Conservation (phyloP, 2,113 vertebrate genomes). For the Sylvia atricapilla region DNA sequence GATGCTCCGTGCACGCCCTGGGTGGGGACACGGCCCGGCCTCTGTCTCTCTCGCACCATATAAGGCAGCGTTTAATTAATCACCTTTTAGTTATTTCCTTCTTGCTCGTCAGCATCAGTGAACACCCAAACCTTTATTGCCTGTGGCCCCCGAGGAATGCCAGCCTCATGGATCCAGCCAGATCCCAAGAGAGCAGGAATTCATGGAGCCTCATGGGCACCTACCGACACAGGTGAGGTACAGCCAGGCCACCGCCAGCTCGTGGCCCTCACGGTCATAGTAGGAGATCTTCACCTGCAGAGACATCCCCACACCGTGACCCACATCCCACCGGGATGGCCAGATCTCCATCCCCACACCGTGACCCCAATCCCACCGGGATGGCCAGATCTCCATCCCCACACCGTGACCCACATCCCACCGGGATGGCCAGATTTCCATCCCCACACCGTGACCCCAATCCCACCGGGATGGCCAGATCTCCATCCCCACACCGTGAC, state of each 20-base stretch:
- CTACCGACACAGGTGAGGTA: conserved; percentile 73
- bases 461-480: too few species aligned
- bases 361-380: fast-evolving
- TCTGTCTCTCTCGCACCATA: background rate
- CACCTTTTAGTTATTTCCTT: conserved; percentile 17
- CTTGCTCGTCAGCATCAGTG: background rate
- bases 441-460: too few species aligned
- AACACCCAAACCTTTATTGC: background rate
- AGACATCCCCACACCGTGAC: background rate
- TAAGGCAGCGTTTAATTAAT: background rate
- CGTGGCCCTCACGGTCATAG: background rate
- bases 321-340: fast-evolving
- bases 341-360: background rate
- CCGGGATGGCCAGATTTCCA: fast-evolving
- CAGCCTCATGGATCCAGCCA: background rate
- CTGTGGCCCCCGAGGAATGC: background rate
- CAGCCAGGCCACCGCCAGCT: conserved; percentile 59
- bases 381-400: background rate
- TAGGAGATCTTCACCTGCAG: conserved; percentile 73
- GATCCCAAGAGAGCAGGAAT: background rate
- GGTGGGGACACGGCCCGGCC: background rate
- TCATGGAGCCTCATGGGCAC: background rate
- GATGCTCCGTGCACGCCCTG: background rate
- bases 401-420: background rate
- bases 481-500: background rate